A percentile compares a stretch with the other conserved stretches of the same genome.
Evolutionary conservation across 2,113 vertebrate genomes (phyloP).

Genomic region (Choloepus hoffmanni): DNA sequence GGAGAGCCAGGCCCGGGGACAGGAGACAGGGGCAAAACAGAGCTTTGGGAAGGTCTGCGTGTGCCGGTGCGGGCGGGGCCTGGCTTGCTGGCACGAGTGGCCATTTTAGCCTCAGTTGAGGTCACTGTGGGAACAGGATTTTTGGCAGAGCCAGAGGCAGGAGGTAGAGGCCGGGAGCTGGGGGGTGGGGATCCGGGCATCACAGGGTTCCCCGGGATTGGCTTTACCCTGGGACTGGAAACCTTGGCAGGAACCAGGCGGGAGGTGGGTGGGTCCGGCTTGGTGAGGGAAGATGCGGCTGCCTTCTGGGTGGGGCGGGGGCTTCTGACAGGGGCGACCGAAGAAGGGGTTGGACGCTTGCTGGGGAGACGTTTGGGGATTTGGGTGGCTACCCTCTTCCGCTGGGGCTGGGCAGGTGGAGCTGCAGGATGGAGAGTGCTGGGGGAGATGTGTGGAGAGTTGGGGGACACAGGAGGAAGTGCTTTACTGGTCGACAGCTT

Average conservation of each 20-base stretch:
- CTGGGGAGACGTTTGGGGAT: slow-evolving; percentile 59
- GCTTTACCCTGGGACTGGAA: not conserved
- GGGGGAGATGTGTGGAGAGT: slow-evolving; percentile 28
- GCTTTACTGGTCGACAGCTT: not conserved
- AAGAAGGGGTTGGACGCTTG: slow-evolving; percentile 58
- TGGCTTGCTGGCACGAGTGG: not conserved
- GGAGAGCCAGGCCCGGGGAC: not conserved
- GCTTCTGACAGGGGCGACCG: not conserved
- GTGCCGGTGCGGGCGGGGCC: not conserved
- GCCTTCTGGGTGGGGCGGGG: slow-evolving; percentile 7
- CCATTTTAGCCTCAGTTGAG: not conserved
- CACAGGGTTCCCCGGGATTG: fast-evolving
- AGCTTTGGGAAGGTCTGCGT: not conserved
- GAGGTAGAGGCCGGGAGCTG: slow-evolving; percentile 56
- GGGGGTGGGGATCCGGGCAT: not conserved
- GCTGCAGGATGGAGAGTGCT: not conserved
- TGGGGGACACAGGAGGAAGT: slow-evolving; percentile 1
- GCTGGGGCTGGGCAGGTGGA: slow-evolving; percentile 72
- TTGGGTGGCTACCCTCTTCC: slow-evolving; percentile 46
- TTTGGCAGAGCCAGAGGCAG: not conserved
- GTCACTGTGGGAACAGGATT: not conserved
- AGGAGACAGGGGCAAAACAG: not conserved
- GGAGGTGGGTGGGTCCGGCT: not conserved
- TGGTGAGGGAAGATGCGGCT: not conserved
- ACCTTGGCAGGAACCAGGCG: not conserved